phyloP scores from a whole-genome alignment of 2,888 invertebrate species.

The Rhorus exstirpatorius region DNA sequence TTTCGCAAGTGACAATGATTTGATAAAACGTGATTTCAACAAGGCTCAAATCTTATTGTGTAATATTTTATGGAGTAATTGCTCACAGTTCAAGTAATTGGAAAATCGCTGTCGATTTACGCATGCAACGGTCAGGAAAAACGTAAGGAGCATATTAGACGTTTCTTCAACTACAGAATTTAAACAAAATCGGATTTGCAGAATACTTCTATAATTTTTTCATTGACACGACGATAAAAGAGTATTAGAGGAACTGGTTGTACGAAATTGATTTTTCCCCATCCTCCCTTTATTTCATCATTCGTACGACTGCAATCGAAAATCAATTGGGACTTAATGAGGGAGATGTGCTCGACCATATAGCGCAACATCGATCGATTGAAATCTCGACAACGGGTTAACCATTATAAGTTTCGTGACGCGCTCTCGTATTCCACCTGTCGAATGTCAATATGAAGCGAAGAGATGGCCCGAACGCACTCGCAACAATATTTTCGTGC shows the following conservation, averaged over 20 bases:
- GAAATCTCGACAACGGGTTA: slow-evolving; percentile 71
- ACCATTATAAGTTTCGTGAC: slow-evolving; percentile 9
- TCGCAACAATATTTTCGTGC: slow-evolving; percentile 34
- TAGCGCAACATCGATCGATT: slow-evolving; percentile 74
- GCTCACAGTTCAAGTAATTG: too few species aligned
- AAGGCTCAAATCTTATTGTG: too few species aligned
- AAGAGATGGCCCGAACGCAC: slow-evolving; percentile 1
- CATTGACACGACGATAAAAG: slow-evolving; percentile 26
- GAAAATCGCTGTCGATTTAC: too few species aligned
- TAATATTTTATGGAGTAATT: too few species aligned
- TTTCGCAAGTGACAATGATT: too few species aligned
- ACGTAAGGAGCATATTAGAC: too few species aligned
- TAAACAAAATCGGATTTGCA: too few species aligned
- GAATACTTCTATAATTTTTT: too few species aligned
- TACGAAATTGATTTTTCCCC: slow-evolving; percentile 16
- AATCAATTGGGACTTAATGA: slow-evolving; percentile 42
- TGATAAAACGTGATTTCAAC: too few species aligned
- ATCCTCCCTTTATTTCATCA: slow-evolving; percentile 32
- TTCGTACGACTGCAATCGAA: slow-evolving; percentile 26
- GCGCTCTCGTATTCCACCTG: slow-evolving; percentile 55
- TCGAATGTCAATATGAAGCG: slow-evolving; percentile 55
- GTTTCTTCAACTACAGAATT: too few species aligned
- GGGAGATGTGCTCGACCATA: slow-evolving; percentile 70
- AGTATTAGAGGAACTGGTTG: slow-evolving; percentile 39
- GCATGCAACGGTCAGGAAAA: too few species aligned